Conservation (phyloP, 30 jellyfish, hydroid and myxozoan species). For the Aurelia coerulea region DNA sequence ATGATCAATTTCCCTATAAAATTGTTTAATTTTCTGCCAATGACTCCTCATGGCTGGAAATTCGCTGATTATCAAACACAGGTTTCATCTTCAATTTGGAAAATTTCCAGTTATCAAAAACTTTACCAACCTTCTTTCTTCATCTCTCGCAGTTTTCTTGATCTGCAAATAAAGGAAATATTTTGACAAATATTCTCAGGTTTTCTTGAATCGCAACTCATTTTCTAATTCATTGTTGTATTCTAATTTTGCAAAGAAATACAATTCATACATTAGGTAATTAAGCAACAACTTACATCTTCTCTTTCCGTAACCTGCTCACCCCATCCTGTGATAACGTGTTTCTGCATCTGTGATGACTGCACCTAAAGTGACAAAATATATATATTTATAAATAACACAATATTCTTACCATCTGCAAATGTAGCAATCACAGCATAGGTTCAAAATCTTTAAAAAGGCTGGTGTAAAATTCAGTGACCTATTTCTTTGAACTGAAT, state of each 20-base stretch:
- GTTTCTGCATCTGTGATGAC: conserved; percentile 53
- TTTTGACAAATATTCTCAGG: background rate
- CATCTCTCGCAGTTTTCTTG: conserved; percentile 69
- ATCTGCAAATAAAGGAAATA: conserved; percentile 24
- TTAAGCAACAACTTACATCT: conserved; percentile 37
- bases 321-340: conserved; percentile 71
- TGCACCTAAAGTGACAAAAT: conserved; percentile 33
- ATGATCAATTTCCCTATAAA: too few relatives aligned
- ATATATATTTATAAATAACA: too few relatives aligned
- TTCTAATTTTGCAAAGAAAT: too few relatives aligned
- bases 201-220: background rate
- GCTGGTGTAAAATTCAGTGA: too few relatives aligned
- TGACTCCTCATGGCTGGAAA: too few relatives aligned
- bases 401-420: too few relatives aligned
- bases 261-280: too few relatives aligned
- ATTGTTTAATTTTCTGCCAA: too few relatives aligned
- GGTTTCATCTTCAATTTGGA: background rate
- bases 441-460: too few relatives aligned
- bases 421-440: too few relatives aligned
- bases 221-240: too few relatives aligned
- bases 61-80: background rate
- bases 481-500: too few relatives aligned
- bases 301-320: conserved; percentile 85
- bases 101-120: background rate
- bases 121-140: conserved; percentile 51